Base-by-base conservation (phyloP, 2,113 vertebrate species). In the Marcusenius ussheri region DNA sequence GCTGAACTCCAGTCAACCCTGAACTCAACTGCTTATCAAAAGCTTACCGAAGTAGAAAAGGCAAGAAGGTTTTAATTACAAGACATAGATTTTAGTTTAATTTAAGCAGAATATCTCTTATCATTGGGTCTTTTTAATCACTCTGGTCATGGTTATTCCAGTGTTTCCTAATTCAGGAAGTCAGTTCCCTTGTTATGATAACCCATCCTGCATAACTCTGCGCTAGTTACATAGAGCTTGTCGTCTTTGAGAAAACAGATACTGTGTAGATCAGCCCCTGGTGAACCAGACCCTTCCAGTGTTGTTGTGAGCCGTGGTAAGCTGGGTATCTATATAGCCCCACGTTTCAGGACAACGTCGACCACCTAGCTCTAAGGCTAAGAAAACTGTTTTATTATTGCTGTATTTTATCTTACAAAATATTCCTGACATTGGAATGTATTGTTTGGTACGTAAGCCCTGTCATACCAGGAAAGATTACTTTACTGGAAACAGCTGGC, bases 401-500 rank as follows among this genome's bases (percentile, higher is more conserved):
- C 15, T 39, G 31, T 77, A 35, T 77, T 42, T 39, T 39, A 17
- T 80, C 74, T 42, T 39, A 39, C 10, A 42, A 80, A 39, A 42
- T 80, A 19, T 39, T 80, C 74, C 35, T 80, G 74, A 80, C 35
- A 39, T 6, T 42, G 35, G 74, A 42, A 80, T 80, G 74, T 80
- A 80, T 80, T 80, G 62, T 70, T 80, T 80, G 70, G 93, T 94
- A 93, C 93, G 92, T 93, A 95, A 93, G 91, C 51, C 92, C 90
- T 91, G 91, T 89, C 90, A 92, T 95, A 93, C 94, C 94, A 94
- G 95, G 94, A 95, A 95, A 90, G 89, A 91, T 45, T 91, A 80
- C 92, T 91, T 96, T 95, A 93, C 95, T 94, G 95, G 94, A 95
- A 95, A 93, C 92, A 89, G 93, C 91, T 95, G 94, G 95, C 95